A percentile compares a stretch with the other conserved stretches of the same genome.
phyloP scores from a whole-genome alignment of 1,140 invertebrate species.

The Penaeus indicus region DNA sequence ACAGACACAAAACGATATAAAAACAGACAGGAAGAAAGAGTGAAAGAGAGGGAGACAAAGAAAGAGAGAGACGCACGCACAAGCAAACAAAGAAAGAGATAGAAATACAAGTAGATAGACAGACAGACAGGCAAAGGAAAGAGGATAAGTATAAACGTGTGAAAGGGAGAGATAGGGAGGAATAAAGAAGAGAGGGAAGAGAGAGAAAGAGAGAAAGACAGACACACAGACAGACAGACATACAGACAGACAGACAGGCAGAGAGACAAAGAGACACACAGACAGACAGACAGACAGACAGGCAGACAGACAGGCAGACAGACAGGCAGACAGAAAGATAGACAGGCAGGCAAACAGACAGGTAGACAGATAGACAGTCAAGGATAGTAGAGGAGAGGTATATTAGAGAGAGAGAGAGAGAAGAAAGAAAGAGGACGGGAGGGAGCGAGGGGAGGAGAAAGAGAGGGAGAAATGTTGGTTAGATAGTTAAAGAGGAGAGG shows the following conservation, averaged over 20 bases:
- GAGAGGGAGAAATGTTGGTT: background rate
- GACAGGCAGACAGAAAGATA: background rate
- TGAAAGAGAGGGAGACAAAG: background rate
- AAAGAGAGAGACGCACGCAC: constrained; percentile 11
- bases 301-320: background rate
- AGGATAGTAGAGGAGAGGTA: background rate
- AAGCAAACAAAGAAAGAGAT: background rate
- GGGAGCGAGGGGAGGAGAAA: background rate
- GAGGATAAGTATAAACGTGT: too few species aligned
- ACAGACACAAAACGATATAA: too few species aligned
- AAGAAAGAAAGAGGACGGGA: background rate
- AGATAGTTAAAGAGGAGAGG: background rate
- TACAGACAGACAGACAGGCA: background rate
- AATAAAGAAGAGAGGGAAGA: background rate
- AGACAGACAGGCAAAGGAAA: background rate
- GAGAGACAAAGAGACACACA: background rate
- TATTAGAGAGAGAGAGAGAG: background rate
- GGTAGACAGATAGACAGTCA: background rate
- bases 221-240: constrained; percentile 29
- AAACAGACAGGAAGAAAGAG: background rate
- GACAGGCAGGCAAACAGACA: background rate
- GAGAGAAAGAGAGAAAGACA: background rate
- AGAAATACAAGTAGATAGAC: background rate
- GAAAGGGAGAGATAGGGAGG: background rate
- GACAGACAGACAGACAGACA: background rate